Evolutionary conservation across 2,888 invertebrate species (phyloP), one percentile per base, ranked within the genome.

Genomic region (Ormyrus rosae): DNA sequence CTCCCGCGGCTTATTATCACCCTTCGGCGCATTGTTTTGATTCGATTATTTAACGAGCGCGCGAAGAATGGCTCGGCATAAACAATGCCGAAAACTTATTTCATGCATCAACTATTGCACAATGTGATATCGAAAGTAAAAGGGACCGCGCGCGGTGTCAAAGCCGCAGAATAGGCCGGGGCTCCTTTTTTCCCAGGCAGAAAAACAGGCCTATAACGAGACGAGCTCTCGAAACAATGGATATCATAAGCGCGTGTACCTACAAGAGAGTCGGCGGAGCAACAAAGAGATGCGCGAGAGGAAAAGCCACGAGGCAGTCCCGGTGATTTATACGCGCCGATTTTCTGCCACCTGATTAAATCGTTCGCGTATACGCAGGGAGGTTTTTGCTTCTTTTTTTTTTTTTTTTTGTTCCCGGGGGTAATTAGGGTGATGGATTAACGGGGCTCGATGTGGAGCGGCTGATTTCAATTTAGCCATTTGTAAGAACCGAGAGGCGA

Each of bases 221-320:
- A 75, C 78, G 75, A 78, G 78, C 80, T 61, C 67, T 73, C 82
- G 85, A 87, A 88, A 87, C 87, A 87, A 88, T 88, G 85, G 86
- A 81, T 81, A 86, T 87, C 88, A 87, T 87, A 87, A 86, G 86
- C 85, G 84, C 85, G 83, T 81, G 81, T 81, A 77, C 58, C 65
- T 74, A 70, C 65, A 71, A 70, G 56, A 13, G 10, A 81, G 81
- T 81, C 81, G 77, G 77, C 61, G 78, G 45, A 55, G 72, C 50
- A 65, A 72, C 76, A 79, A 83, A 83, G 78, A 67, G 72, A 71
- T 79, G 73, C 78, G 67, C n/a, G 71, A 64, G 64, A 45, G 64
- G 6, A 9, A n/a, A 53, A 51, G 13, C 55, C 34, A 13, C 13
- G 11, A 45, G 0, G 67, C 67, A 19, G 45, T 19, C 78, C 11